Conservation (phyloP, 1,140 invertebrate species). For the Zaprionus camerounensis region DNA sequence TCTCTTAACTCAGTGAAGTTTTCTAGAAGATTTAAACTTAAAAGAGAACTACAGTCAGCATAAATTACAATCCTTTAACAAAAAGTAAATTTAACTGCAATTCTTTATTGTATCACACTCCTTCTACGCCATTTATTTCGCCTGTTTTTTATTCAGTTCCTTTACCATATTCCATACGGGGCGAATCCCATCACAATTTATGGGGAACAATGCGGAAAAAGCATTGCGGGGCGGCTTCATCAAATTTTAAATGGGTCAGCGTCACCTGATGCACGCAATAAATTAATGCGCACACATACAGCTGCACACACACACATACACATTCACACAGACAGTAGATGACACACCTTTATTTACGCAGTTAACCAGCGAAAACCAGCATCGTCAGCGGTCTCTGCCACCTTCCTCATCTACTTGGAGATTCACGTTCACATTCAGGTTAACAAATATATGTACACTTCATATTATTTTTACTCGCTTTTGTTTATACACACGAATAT, state of each 20-base stretch:
- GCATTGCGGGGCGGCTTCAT: constrained; percentile 27
- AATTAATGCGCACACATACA: constrained; percentile 35
- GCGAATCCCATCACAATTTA: constrained; percentile 24
- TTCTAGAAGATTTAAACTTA: no score
- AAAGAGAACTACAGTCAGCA: no score
- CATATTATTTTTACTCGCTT: constrained; percentile 44
- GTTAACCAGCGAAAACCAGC: constrained; percentile 16
- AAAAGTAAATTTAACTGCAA: not conserved
- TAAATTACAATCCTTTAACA: no score
- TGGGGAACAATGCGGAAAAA: constrained; percentile 5
- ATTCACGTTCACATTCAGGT: constrained; percentile 19
- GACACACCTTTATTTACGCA: constrained; percentile 29
- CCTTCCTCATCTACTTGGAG: not conserved
- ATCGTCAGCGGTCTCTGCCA: constrained; percentile 1
- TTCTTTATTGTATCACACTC: not conserved
- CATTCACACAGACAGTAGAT: not conserved
- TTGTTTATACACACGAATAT: constrained; percentile 37
- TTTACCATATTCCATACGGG: not conserved
- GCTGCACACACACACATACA: not conserved
- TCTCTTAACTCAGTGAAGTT: no score
- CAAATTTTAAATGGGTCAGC: constrained; percentile 50
- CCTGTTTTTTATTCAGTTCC: not conserved
- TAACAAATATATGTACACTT: constrained; percentile 59
- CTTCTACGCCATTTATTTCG: not conserved
- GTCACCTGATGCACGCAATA: constrained; percentile 43